These are phyloP conservation scores for Australoheros scitulus DNA, from an alignment of 2,113 vertebrate species.

Conservation along the genomic window DNA sequence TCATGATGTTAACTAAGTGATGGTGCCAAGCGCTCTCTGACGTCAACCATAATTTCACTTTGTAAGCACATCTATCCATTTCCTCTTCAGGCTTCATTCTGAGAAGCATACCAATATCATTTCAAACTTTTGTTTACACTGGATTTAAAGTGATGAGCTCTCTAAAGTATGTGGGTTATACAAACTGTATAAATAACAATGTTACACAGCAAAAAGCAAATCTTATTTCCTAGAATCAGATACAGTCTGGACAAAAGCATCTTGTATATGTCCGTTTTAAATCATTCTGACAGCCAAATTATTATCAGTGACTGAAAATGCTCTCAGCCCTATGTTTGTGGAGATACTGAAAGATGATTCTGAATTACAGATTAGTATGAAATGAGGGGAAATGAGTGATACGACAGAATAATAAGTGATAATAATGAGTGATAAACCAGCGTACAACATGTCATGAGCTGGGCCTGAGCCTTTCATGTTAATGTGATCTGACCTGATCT, in stretches of 20 bases:
- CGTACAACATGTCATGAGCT: slow-evolving; percentile 8
- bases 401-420: not conserved
- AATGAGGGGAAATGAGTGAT: slow-evolving; percentile 15
- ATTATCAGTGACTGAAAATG: slow-evolving; percentile 25
- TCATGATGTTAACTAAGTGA: slow-evolving; percentile 59
- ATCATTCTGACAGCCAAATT: slow-evolving; percentile 12
- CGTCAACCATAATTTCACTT: slow-evolving; percentile 64
- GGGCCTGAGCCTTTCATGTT: not conserved
- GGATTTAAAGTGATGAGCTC: slow-evolving; percentile 48
- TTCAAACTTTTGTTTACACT: slow-evolving; percentile 54
- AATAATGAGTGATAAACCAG: not conserved
- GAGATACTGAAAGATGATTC: slow-evolving; percentile 16
- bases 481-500: slow-evolving; percentile 16
- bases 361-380: slow-evolving; percentile 1
- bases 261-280: slow-evolving; percentile 30
- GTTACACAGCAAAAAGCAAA: slow-evolving; percentile 4
- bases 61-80: slow-evolving; percentile 62
- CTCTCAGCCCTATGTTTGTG: slow-evolving; percentile 23
- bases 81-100: slow-evolving; percentile 45
- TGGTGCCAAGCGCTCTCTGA: slow-evolving; percentile 57
- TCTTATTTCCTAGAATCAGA: slow-evolving; percentile 22
- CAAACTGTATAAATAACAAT: not conserved
- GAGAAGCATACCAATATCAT: slow-evolving; percentile 25
- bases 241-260: slow-evolving; percentile 23
- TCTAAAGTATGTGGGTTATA: slow-evolving; percentile 6